Base-by-base conservation (phyloP, 2,797 vertebrate genomes). In the Tokudaia tokunoshimensis region DNA sequence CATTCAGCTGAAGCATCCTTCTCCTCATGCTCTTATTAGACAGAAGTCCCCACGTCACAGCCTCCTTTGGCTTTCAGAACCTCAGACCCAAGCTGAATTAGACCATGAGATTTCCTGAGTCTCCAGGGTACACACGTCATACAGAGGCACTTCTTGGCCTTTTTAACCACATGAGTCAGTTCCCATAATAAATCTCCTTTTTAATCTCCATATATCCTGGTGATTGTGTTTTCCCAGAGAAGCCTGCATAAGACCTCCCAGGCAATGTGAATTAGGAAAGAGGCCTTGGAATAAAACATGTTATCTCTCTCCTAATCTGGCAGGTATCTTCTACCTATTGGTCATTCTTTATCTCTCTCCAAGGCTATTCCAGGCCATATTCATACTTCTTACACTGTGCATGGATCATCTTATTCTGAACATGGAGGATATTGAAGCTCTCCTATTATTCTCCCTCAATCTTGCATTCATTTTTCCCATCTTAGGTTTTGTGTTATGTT, bases 401-500 rank as follows among this genome's bases (percentile, higher is more conserved):
- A 37, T 96, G 92, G 44, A 65, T 78, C 14, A 70, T 94, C n/a
- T 67, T 92, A 83, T 41, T 86, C 47, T 86, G 57, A 83, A 80
- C 1, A 63, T 0, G 59, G 6, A 94, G 3, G 12, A 79, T 22
- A 0, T 14, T 24, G 34, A 90, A 2, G 0, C 24, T 76, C 6
- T 15, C 34, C 37, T 91, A 57, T 67, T 84, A 67, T 29, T 37
- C 9, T n/a, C 14, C 50, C 13, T 94, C 41, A 50, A 70, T 65
- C 26, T 81, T 85, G 6, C 7, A 70, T 59, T 93, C 7, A 26
- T 74, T 90, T 95, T 83, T 14, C 26, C 29, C 50, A 52, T 78
- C n/a, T 85, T 10, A 15, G 41, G 91, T 91, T 86, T 29, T 67
- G 55, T 44, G 15, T n/a, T 91, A 11, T 12, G 22, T 75, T 82